Evolutionary conservation across 2,888 invertebrate species (phyloP), one percentile per base, ranked within the genome.

Genomic region (Drosophila paranaensis): DNA sequence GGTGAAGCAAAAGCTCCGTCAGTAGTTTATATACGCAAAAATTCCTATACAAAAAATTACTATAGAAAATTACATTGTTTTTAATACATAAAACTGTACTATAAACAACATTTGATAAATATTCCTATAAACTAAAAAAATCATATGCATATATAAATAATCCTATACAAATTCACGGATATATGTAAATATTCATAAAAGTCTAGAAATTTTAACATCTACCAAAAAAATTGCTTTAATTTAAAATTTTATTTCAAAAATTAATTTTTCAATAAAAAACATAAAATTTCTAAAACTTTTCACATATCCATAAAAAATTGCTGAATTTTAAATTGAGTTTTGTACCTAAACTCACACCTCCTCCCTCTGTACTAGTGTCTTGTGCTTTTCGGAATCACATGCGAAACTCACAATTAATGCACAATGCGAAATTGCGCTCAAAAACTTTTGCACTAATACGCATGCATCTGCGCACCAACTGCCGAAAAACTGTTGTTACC

Each of bases 371-470:
- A 25, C 43, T 54, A 54, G 48, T 71, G 60, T 11, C 39, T 40
- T 45, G 45, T 73, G 13, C 20, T 33, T 61, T 56, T 56, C 55
- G 11, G 50, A n/a, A 60, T 56, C 71, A 72, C 71, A 60, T 60
- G 75, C 25, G 40, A 39, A 33, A 14, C 11, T 40, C 53, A 74
- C 68, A 43, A 16, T n/a, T 4, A 45, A 57, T 57, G 43, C 53
- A 16, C 9, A 40, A 16, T 25, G 3, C 13, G 33, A 50, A 35
- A 35, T n/a, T 16, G 20, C 42, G 39, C 33, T 43, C 9, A 10
- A 16, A 16, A 67, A 67, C 53, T 50, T n/a, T 54, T 43, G 39
- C 51, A 58, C 58, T 33, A 33, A 65, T 58, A 58, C 43, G 55
- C 43, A 56, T 0, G 13, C 10, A 5, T 14, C 9, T 9, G 10